Base-by-base conservation (phyloP, 1,140 invertebrate species). In the Drosophila orosa region DNA sequence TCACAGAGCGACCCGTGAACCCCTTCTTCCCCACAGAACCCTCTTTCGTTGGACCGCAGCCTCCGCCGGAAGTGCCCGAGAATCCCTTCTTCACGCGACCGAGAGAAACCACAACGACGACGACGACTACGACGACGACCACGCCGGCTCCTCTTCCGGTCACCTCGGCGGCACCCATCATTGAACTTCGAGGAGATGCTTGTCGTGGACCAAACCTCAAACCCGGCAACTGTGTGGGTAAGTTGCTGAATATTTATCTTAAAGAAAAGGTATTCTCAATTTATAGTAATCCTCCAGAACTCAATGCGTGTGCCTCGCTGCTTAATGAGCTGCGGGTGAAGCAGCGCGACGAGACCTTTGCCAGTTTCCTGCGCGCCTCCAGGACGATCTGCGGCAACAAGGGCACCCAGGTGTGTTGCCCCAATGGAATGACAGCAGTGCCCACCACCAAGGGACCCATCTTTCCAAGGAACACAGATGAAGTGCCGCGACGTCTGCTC, bases 191-290 rank as follows among this genome's bases (percentile, higher is more conserved):
- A 35, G 71, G 77, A 5, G 29, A 33, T 12, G 10, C 24, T 5
- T 92, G 91, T 17, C 80, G 78, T 0, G 75, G 78, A 29, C 91
- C 91, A 5, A 74, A 90, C 37, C 27, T 47, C 7, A 76, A 61
- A 3, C 56, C 75, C 0, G 91, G 91, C 2, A 74, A 60, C 19
- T 92, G 91, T 48, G 44, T 82, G 24, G 72, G 87, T 89, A 57
- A 90, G 76, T 76, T 5, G 1, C 4, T 12, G 5, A 2, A 1
- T 7, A 0, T 22, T 33, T 9, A 3, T 10, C 19, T 54, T 9
- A 0, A 10, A 15, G 1, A 1, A 33, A 5, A 22, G 4, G 4
- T n/a, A 35, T 24, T 1, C 3, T n/a, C 12, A 3, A 9, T 39
- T 33, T 31, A 3, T 13, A 25, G 5, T 12, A n/a, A 37, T 39